Evolutionary conservation across 2,888 invertebrate genomes (phyloP).

Genomic region (Coelinius sp.): DNA sequence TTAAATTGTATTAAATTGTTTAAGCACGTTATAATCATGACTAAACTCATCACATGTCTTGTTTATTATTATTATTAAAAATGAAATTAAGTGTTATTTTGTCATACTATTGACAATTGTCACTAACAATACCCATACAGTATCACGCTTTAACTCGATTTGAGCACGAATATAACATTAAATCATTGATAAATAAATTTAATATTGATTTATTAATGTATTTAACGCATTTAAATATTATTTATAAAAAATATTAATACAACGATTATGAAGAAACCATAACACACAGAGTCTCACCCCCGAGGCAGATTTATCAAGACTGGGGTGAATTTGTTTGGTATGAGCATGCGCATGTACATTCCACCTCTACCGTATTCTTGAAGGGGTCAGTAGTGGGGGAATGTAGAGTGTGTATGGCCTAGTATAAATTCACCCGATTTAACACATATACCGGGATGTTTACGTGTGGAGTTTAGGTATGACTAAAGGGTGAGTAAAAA

Average conservation of each 20-base stretch:
- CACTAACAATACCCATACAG: no score
- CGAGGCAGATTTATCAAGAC: slow-evolving; percentile 68
- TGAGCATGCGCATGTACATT: slow-evolving; percentile 68
- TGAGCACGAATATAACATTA: no score
- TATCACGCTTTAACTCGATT: no score
- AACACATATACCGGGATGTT: slow-evolving; percentile 36
- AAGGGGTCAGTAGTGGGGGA: slow-evolving; percentile 18
- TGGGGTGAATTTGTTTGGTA: slow-evolving; percentile 65
- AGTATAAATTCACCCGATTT: slow-evolving; percentile 47
- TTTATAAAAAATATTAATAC: slow-evolving; percentile 45
- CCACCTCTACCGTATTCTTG: slow-evolving; percentile 57
- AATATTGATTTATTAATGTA: no score
- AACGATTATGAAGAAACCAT: slow-evolving; percentile 54
- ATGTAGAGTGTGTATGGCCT: slow-evolving; percentile 43
- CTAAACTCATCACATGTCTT: neutral
- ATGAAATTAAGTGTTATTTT: no score
- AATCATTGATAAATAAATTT: no score
- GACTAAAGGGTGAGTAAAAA: slow-evolving; percentile 11
- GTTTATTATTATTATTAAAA: neutral
- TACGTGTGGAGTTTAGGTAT: slow-evolving; percentile 5
- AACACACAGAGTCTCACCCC: slow-evolving; percentile 66
- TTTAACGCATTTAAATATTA: neutral
- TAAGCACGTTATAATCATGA: neutral
- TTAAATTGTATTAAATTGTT: neutral
- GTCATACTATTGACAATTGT: no score